These are phyloP conservation scores for Nothocercus nigrocapillus DNA, from an alignment of 2,113 vertebrate genomes.

Conservation along the genomic window DNA sequence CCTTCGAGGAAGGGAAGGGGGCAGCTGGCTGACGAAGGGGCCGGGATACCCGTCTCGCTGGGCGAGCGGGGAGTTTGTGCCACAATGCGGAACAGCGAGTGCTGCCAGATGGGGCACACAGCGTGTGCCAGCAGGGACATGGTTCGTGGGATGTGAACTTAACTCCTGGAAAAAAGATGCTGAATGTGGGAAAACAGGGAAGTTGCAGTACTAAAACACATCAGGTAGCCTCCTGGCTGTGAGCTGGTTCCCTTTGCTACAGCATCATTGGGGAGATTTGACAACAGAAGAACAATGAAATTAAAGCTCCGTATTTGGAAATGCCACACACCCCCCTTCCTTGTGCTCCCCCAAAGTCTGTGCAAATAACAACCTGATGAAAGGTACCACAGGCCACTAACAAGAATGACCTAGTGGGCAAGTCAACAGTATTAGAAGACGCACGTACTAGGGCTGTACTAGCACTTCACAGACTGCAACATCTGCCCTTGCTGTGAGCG, in stretches of 20 bases:
- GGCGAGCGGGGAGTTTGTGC: neutral
- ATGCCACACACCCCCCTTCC: neutral
- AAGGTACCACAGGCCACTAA: neutral
- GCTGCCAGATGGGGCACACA: neutral
- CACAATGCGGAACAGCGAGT: neutral
- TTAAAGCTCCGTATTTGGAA: neutral
- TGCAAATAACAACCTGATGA: neutral
- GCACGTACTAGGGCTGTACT: neutral
- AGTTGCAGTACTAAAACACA: rapidly evolving
- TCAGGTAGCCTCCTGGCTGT: neutral
- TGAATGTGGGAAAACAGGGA: neutral
- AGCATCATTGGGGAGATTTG: neutral
- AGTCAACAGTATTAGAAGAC: neutral
- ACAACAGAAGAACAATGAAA: rapidly evolving
- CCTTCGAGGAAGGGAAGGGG: slow-evolving; percentile 19
- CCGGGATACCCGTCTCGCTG: slow-evolving; percentile 15
- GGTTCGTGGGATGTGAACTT: neutral
- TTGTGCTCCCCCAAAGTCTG: too few relatives aligned
- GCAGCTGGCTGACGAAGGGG: slow-evolving; percentile 46
- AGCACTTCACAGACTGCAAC: neutral
- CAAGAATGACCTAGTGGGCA: neutral
- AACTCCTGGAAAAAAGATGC: neutral
- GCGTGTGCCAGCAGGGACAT: neutral
- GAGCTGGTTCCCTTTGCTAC: neutral
- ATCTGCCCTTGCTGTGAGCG: rapidly evolving